Evolutionary conservation across 2,113 vertebrate genomes (phyloP).

Genomic region (Gopherus evgoodei): DNA sequence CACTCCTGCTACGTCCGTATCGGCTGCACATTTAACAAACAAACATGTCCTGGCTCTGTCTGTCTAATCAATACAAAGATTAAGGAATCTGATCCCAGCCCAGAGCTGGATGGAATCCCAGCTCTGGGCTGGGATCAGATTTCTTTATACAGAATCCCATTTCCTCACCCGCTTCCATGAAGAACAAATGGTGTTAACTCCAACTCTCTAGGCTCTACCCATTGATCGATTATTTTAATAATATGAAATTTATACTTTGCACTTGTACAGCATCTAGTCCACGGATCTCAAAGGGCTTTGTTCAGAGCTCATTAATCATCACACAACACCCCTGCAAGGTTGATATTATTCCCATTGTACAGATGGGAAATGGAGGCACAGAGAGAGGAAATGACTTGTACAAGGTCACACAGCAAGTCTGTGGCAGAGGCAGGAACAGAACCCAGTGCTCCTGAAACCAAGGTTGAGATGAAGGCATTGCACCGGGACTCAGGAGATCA

Average conservation of each 20-base stretch:
- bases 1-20: conserved; percentile 1
- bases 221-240: conserved; percentile 53
- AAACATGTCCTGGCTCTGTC: conserved; percentile 2
- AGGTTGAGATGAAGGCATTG: neutral
- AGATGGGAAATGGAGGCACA: neutral
- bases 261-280: neutral
- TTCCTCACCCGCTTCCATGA: conserved; percentile 39
- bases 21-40: neutral
- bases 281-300: conserved; percentile 44
- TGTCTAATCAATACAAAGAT: neutral
- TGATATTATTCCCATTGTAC: neutral
- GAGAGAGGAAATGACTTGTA: fast-evolving
- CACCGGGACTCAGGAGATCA: neutral
- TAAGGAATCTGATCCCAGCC: neutral
- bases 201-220: conserved; percentile 23
- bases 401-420: neutral
- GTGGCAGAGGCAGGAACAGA: neutral
- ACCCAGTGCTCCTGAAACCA: neutral
- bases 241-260: conserved; percentile 49
- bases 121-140: neutral
- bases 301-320: conserved; percentile 63
- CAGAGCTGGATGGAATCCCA: conserved; percentile 15
- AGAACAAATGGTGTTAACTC: neutral
- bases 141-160: neutral
- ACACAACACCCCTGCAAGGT: neutral